phyloP scores from a whole-genome alignment of 2,888 invertebrate species.

The Parascotia fuliginaria region DNA sequence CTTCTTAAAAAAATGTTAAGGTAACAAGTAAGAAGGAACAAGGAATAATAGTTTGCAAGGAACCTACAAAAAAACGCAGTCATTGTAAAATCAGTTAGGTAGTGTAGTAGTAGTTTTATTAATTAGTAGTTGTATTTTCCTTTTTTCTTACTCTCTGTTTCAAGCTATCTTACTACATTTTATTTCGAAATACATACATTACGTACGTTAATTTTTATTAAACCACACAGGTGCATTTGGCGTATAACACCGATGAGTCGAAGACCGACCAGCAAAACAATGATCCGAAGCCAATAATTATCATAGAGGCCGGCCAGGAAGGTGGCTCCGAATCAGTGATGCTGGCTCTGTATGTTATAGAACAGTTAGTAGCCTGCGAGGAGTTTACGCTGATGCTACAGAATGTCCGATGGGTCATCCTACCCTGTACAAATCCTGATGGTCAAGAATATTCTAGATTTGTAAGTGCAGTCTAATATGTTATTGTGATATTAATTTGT shows the following conservation, averaged over 20 bases:
- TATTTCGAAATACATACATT: too few relatives aligned
- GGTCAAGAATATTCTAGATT: conserved; percentile 66
- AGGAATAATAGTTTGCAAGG: too few relatives aligned
- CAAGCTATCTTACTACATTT: too few relatives aligned
- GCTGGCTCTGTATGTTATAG: conserved; percentile 64
- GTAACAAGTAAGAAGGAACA: too few relatives aligned
- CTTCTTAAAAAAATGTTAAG: too few relatives aligned
- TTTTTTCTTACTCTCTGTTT: too few relatives aligned
- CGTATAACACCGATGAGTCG: neutral
- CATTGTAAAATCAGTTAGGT: too few relatives aligned
- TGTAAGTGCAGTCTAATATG: conserved; percentile 48
- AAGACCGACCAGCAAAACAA: neutral
- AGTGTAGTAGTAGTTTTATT: too few relatives aligned
- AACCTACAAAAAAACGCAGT: too few relatives aligned
- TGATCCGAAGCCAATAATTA: conserved; percentile 54
- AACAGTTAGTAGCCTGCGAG: conserved; percentile 69
- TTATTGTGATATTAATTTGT: too few relatives aligned
- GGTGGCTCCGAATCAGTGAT: conserved; percentile 60
- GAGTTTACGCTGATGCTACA: conserved; percentile 61
- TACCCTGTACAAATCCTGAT: conserved; percentile 74
- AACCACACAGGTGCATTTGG: conserved; percentile 13
- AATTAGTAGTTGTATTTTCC: too few relatives aligned
- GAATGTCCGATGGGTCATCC: conserved; percentile 66
- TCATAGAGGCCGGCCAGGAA: conserved; percentile 74
- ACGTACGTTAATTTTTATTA: too few relatives aligned